Base-by-base conservation (phyloP, 2,888 invertebrate genomes). In the Drosophila mayaguana region DNA sequence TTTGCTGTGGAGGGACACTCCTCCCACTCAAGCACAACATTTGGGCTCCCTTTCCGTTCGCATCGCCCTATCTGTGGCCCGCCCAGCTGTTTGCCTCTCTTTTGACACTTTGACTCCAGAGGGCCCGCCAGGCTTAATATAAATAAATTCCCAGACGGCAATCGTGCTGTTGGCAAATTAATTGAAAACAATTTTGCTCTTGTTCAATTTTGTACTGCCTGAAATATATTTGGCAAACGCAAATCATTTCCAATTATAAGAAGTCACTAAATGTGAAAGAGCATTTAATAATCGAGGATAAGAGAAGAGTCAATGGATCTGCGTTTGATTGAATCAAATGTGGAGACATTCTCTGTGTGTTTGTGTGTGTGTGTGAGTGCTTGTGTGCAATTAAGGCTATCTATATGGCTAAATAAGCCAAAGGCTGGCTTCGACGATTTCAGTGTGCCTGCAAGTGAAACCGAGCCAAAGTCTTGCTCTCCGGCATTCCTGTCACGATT, bases 301-400 rank as follows among this genome's bases (percentile, higher is more conserved):
- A 28, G 18, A 50, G 25, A 42, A 71, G 79, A 85, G 75, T 83
- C 83, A 85, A 83, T 88, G 73, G 43, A 46, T 65, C 66, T 80
- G 54, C 70, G 55, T 75, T 83, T 86, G 86, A 86, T 86, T 86
- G 78, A 86, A 88, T 88, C 81, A 86, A 88, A 81, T 86, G 80
- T 78, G 74, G 59, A 63, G 50, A 63, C 72, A 75, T 76, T 12
- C 12, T 57, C 5, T 46, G 48, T n/a, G 2, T 36, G 36, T 12
- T 34, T 6, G 22, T 22, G 45, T 18, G n/a, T 36, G 57, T n/a
- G 22, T 3, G 55, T 8, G 18, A 7, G 22, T n/a, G 36, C 2
- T 28, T 54, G 40, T 43, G 57, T 62, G 81, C 86, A 86, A 86
- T 88, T 86, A 86, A 86, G 83, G 75, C 75, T 56, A 78, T 80